Percentiles rank a stretch among this genome's conserved stretches.
These are phyloP conservation scores for Eriosoma lanigerum DNA, from an alignment of 1,140 invertebrate species.

Conservation along the genomic window DNA sequence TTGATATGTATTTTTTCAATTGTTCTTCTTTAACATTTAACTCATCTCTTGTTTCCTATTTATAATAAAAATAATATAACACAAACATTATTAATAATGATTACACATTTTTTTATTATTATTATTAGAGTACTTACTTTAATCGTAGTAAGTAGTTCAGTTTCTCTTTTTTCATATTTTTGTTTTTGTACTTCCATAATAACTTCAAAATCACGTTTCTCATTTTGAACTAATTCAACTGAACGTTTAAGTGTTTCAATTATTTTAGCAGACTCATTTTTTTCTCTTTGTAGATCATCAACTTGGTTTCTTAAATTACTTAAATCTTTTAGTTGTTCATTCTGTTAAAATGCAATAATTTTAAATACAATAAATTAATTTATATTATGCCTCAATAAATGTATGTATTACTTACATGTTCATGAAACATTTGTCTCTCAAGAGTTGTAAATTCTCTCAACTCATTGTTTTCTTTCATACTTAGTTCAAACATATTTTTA, in stretches of 20 bases:
- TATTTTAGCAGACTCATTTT: constrained; percentile 6
- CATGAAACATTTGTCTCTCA: constrained; percentile 57
- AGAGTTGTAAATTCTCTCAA: constrained; percentile 57
- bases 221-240: constrained; percentile 18
- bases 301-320: constrained; percentile 28
- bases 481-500: constrained; percentile 25
- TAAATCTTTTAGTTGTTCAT: constrained; percentile 47
- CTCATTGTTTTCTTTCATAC: constrained; percentile 55
- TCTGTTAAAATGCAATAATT: background rate
- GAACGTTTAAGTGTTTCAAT: constrained; percentile 37
- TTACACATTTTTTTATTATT: no score
- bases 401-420: constrained; percentile 39
- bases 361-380: background rate
- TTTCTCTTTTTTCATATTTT: constrained; percentile 40
- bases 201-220: constrained; percentile 46
- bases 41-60: constrained; percentile 30
- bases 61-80: background rate
- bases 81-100: background rate
- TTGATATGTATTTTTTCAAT: constrained; percentile 18
- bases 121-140: background rate
- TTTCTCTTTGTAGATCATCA: constrained; percentile 22
- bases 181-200: constrained; percentile 25
- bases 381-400: background rate
- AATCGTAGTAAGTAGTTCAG: constrained; percentile 19
- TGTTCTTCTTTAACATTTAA: constrained; percentile 20